Percentiles rank a stretch among this genome's conserved stretches.
Evolutionary conservation across 2,888 invertebrate genomes (phyloP).

Genomic region (Heliconius ismenius): DNA sequence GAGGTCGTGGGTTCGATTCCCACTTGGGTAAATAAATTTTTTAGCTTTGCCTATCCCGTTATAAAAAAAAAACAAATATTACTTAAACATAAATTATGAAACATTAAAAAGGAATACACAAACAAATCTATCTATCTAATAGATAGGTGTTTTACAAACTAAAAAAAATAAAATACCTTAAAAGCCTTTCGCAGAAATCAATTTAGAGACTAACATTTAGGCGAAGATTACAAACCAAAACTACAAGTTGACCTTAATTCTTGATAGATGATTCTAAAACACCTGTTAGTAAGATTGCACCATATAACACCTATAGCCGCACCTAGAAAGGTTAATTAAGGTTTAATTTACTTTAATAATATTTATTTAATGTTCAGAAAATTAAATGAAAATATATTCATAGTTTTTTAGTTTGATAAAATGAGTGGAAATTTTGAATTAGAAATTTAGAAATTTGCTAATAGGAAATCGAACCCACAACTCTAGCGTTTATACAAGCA

Average conservation of each 20-base stretch:
- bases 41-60: not conserved
- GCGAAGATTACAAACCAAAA: constrained; percentile 4
- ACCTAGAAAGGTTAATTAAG: not conserved
- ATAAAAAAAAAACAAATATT: not conserved
- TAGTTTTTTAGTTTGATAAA: not conserved
- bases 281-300: constrained; percentile 6
- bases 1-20: not conserved
- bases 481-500: no score
- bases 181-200: constrained; percentile 10
- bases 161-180: not conserved
- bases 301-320: not conserved
- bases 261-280: not conserved
- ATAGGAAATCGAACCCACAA: no score
- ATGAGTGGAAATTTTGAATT: not conserved
- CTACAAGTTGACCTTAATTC: not conserved
- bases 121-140: not conserved
- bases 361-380: no score
- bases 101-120: not conserved
- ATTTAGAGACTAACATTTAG: constrained; percentile 10
- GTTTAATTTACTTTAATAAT: not conserved
- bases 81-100: not conserved
- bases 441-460: no score
- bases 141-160: not conserved
- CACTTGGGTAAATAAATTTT: not conserved
- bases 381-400: not conserved